Evolutionary conservation across 2,888 invertebrate genomes (phyloP).

Genomic region (Crepidodera aurea): DNA sequence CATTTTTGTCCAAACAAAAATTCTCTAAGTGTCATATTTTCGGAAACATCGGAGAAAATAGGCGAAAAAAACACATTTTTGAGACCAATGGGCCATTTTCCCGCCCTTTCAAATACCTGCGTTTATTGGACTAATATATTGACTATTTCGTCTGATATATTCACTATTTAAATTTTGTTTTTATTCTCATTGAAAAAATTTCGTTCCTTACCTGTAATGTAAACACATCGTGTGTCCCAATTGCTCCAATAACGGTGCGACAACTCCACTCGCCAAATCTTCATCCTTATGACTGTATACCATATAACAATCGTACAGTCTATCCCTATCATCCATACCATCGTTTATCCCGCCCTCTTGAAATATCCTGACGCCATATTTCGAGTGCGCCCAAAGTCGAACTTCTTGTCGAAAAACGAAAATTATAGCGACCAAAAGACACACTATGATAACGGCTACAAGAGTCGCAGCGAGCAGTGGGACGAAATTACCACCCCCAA

Average conservation of each 20-base stretch:
- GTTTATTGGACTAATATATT: too few relatives aligned
- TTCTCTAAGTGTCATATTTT: too few relatives aligned
- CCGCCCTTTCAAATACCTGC: too few relatives aligned
- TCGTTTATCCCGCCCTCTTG: conserved; percentile 68
- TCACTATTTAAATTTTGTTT: too few relatives aligned
- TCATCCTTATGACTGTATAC: conserved; percentile 85
- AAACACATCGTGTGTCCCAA: conserved; percentile 73
- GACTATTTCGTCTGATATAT: too few relatives aligned
- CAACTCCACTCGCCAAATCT: conserved; percentile 74
- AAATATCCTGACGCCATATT: conserved; percentile 79
- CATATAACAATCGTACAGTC: conserved; percentile 83
- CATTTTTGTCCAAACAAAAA: too few relatives aligned
- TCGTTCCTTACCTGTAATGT: conserved; percentile 66
- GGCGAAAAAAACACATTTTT: too few relatives aligned
- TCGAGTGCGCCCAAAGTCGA: conserved; percentile 80
- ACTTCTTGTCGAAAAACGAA: conserved; percentile 81
- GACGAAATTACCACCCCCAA: conserved; percentile 75
- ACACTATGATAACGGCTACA: conserved; percentile 73
- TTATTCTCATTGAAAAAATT: too few relatives aligned
- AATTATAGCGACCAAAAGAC: conserved; percentile 73
- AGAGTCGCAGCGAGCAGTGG: conserved; percentile 77
- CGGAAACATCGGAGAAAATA: too few relatives aligned
- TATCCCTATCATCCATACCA: conserved; percentile 61
- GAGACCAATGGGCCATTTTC: too few relatives aligned
- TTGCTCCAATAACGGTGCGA: conserved; percentile 78